Conservation (phyloP, 2,888 invertebrate species). For the Periphyllus acericola region DNA sequence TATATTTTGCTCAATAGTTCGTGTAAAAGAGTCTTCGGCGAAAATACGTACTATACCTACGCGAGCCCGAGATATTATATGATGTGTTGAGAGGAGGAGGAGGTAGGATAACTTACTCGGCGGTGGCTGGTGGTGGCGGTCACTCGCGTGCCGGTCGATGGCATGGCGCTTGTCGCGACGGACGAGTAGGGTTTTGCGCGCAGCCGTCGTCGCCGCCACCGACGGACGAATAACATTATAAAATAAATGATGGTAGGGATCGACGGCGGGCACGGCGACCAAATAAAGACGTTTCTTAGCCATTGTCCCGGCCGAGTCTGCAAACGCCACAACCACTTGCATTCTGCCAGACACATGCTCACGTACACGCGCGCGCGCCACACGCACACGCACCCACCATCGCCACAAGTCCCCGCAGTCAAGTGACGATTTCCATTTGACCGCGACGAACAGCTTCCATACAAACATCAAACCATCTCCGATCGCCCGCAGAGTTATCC, state of each 20-base stretch:
- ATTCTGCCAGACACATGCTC: not conserved
- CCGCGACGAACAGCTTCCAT: not conserved
- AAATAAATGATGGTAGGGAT: constrained; percentile 27
- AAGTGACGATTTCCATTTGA: not conserved
- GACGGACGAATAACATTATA: not conserved
- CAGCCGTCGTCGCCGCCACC: not conserved
- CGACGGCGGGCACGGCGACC: constrained; percentile 25
- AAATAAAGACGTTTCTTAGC: constrained; percentile 40
- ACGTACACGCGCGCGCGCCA: too few relatives aligned
- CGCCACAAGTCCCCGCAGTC: not conserved
- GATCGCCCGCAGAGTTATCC: not conserved
- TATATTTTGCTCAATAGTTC: too few relatives aligned
- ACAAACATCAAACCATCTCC: not conserved
- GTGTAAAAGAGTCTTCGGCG: too few relatives aligned
- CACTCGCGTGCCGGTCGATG: not conserved
- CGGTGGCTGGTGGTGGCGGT: not conserved
- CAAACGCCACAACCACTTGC: constrained; percentile 22
- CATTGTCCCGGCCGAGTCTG: constrained; percentile 41
- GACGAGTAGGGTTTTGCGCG: constrained; percentile 24
- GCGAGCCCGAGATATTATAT: not conserved
- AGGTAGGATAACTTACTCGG: not conserved
- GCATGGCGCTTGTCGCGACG: not conserved
- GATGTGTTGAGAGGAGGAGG: not conserved
- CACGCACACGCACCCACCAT: not conserved
- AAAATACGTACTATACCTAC: not conserved